Conservation (phyloP, 2,113 vertebrate genomes). For the Myocastor coypus region DNA sequence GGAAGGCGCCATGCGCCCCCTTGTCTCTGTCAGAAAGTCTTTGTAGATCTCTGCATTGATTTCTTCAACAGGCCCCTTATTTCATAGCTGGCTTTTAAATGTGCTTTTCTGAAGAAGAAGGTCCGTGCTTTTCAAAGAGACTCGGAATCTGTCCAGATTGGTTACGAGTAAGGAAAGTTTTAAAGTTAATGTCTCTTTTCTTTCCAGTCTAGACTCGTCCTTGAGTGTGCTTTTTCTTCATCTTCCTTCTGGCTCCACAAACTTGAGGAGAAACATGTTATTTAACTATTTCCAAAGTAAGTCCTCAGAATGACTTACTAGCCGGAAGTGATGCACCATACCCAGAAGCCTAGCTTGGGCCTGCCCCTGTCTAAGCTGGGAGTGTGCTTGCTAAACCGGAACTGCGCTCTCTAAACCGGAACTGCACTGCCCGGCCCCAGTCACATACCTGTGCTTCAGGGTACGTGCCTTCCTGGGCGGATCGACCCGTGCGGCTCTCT, state of each 20-base stretch:
- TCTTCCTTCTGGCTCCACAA: not conserved
- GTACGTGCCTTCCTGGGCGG: accelerated
- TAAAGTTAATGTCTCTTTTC: not conserved
- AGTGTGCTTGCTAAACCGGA: not conserved
- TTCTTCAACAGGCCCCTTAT: not conserved
- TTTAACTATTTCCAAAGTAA: accelerated
- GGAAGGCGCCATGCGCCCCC: not conserved
- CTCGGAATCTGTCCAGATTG: not conserved
- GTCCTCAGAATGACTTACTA: not conserved
- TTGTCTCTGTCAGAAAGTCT: not conserved
- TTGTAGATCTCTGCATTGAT: not conserved
- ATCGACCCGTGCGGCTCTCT: accelerated
- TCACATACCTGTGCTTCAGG: accelerated
- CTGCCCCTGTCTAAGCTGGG: not conserved
- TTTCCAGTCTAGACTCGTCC: not conserved
- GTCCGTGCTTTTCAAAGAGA: not conserved
- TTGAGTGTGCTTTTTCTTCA: not conserved
- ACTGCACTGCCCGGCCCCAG: not conserved
- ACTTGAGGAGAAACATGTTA: not conserved
- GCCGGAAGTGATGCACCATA: not conserved
- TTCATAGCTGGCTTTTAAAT: not conserved
- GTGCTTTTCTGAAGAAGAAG: not conserved
- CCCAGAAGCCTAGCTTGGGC: not conserved
- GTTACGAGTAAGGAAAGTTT: not conserved
- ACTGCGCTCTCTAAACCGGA: not conserved